phyloP scores from a whole-genome alignment of 2,113 vertebrate genomes.

The Galemys pyrenaicus region DNA sequence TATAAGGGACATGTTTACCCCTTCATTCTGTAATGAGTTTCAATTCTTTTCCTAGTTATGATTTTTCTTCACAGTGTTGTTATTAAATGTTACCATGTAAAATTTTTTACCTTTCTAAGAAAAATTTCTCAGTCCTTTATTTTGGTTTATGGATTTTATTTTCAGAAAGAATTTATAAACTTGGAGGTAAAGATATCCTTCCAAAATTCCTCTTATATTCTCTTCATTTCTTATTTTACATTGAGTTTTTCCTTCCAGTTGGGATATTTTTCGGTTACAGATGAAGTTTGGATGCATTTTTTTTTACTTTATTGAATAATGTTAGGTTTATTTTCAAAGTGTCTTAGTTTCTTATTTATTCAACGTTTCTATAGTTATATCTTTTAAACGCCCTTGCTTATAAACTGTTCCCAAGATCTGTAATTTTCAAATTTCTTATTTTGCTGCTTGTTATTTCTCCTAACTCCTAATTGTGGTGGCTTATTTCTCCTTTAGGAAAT shows the following conservation, averaged over 20 bases:
- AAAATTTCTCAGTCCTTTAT: not conserved
- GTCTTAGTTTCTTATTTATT: not conserved
- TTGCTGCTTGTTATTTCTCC: not conserved
- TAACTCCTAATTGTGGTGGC: not conserved
- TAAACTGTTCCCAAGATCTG: not conserved
- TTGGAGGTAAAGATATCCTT: slow-evolving; percentile 1
- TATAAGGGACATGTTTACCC: not conserved
- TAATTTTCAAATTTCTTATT: not conserved
- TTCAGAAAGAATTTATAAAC: not conserved
- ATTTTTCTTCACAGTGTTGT: not conserved
- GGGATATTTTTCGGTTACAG: not conserved
- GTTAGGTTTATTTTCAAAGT: not conserved
- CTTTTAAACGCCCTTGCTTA: not conserved
- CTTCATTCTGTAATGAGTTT: not conserved
- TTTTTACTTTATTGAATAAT: not conserved
- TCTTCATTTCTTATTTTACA: not conserved
- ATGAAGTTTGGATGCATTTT: not conserved
- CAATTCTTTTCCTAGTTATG: not conserved
- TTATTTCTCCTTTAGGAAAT: slow-evolving; percentile 35
- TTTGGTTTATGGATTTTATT: not conserved
- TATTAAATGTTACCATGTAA: not conserved
- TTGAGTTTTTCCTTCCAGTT: not conserved
- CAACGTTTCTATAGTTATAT: not conserved
- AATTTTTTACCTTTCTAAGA: not conserved
- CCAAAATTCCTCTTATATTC: not conserved